These are phyloP conservation scores for Portevinia maculata DNA, from an alignment of 2,888 invertebrate species.

Conservation along the genomic window DNA sequence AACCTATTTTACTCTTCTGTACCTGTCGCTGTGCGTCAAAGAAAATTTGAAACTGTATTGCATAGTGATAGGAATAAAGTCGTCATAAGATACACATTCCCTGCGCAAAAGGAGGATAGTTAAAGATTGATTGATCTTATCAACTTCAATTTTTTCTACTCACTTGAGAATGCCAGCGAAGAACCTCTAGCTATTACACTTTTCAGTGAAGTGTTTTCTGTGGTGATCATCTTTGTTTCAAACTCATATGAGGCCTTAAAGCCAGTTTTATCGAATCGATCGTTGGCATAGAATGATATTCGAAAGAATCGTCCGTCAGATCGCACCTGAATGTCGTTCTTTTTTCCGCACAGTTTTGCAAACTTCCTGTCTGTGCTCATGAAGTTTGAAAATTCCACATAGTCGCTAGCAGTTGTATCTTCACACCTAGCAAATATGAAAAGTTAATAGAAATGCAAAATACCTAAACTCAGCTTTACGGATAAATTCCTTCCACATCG, in stretches of 20 bases:
- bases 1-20: conserved; percentile 18
- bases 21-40: conserved; percentile 5
- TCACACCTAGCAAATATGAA: conserved; percentile 88
- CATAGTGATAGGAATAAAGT: background rate
- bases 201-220: conserved; percentile 78
- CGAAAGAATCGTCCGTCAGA: conserved; percentile 97
- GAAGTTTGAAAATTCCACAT: conserved; percentile 97
- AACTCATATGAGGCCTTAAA: conserved; percentile 97
- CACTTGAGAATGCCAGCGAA: conserved; percentile 5
- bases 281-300: conserved; percentile 96
- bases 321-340: conserved; percentile 88
- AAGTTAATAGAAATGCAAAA: background rate
- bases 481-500: conserved; percentile 96
- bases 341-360: conserved; percentile 91
- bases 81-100: background rate
- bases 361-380: conserved; percentile 95
- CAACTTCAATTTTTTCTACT: too few species aligned
- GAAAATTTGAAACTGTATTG: background rate
- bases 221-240: conserved; percentile 85
- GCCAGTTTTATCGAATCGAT: conserved; percentile 95
- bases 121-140: too few species aligned
- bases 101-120: background rate
- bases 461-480: conserved; percentile 87
- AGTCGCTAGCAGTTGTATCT: conserved; percentile 95
- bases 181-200: conserved; percentile 63